These are phyloP conservation scores for Megaceryle torquata DNA, from an alignment of 2,113 vertebrate species.

Conservation along the genomic window DNA sequence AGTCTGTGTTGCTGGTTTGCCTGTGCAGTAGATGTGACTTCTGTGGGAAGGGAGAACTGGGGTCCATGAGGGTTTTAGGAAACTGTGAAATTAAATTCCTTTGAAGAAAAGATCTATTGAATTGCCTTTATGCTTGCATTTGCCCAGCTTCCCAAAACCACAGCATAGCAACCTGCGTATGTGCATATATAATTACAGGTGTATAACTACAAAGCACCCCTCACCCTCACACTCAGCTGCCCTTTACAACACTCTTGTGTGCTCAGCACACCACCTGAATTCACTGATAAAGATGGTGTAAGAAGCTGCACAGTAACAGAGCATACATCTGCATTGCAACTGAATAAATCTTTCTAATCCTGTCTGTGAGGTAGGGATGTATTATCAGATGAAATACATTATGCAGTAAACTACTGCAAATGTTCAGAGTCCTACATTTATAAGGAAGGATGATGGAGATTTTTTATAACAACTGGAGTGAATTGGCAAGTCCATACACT, in stretches of 20 bases:
- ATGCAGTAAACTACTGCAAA: background rate
- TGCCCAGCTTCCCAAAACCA: background rate
- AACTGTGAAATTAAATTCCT: background rate
- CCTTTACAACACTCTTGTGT: background rate
- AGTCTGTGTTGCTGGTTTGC: accelerated
- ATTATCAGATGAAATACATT: background rate
- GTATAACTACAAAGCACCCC: background rate
- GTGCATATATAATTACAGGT: background rate
- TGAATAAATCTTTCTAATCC: background rate
- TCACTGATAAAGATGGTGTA: background rate
- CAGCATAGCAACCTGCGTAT: background rate
- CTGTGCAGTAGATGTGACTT: background rate
- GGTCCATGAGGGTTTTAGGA: background rate
- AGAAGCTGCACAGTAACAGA: background rate
- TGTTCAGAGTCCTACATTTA: background rate
- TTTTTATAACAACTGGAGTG: background rate
- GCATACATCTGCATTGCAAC: background rate
- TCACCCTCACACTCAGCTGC: background rate
- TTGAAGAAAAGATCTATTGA: background rate
- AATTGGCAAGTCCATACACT: background rate
- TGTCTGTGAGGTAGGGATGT: background rate
- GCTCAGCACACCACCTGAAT: background rate
- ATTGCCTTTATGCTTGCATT: background rate
- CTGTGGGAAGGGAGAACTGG: background rate
- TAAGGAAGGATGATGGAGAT: background rate